Evolutionary conservation across 2,888 invertebrate genomes (phyloP), one percentile per base, ranked within the genome.

Genomic region (Lasioglossum oenotherae): DNA sequence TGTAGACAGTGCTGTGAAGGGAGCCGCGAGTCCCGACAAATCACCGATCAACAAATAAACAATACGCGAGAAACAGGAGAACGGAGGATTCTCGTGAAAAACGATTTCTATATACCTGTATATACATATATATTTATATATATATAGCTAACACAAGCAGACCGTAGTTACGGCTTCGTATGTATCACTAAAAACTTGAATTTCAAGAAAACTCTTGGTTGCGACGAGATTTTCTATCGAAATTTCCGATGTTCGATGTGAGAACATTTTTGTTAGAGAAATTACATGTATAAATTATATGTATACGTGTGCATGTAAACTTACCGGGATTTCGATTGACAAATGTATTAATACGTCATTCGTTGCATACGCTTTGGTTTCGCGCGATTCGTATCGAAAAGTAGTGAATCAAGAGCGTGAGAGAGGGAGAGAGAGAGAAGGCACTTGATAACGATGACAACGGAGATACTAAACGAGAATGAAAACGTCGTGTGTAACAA

Each of bases 381-480:
- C 86, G 73, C 78, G 80, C 72, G 73, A 80, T 80, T 82, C 27
- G 38, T 72, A 78, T 78, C 75, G 67, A 82, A 83, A 86, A 87
- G 80, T 60, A 86, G 67, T 38, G 77, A 77, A 49, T 84, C 16
- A 86, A 84, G 76, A 87, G 74, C 53, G 23, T n/a, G 79, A 80
- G 80, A 80, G 81, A 78, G 84, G 74, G 84, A 76, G 76, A 53
- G 74, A 81, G 71, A 60, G 76, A 82, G 76, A 90, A 90, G 90
- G 90, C 90, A 90, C 89, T 90, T 90, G 78, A 84, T 75, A 80
- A 74, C 38, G 83, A 73, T 82, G 85, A 72, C 69, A 80, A 84
- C 71, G 72, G 46, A 38, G 80, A 84, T 71, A 71, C 64, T 71
- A 38, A 82, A 86, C 53, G 82, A 79, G 53, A 77, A 83, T 78